Conservation (phyloP, 2,113 vertebrate genomes). For the Phylloscopus trochilus region DNA sequence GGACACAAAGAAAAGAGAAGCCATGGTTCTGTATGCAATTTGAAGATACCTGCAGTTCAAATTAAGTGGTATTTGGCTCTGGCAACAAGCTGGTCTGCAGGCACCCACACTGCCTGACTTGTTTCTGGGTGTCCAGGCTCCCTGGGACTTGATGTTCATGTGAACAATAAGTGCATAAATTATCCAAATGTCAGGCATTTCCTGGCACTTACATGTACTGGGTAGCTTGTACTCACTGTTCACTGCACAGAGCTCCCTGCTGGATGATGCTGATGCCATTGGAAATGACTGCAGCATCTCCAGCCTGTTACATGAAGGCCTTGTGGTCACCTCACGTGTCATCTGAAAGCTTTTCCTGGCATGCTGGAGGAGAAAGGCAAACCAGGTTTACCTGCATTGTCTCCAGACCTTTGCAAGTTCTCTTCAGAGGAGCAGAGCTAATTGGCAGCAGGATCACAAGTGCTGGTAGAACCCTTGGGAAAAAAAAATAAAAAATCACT, state of each 20-base stretch:
- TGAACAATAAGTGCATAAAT: not conserved
- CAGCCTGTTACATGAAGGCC: not conserved
- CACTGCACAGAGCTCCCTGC: not conserved
- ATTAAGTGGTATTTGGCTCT: not conserved
- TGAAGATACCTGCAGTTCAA: not conserved
- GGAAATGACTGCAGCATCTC: not conserved
- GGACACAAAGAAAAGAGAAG: not conserved
- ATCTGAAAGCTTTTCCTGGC: not conserved
- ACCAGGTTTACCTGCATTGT: not conserved
- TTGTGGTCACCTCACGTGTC: not conserved
- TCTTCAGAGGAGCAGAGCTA: not conserved
- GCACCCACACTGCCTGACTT: not conserved
- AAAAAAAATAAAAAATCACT: not conserved
- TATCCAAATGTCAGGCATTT: not conserved
- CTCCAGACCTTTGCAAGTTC: not conserved
- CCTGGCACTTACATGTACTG: not conserved
- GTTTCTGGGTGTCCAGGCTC: not conserved
- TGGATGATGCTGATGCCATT: not conserved
- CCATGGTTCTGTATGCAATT: not conserved
- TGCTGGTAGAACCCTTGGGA: not conserved
- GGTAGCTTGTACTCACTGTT: not conserved
- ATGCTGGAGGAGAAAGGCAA: not conserved
- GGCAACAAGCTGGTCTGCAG: not conserved
- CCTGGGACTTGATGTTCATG: not conserved
- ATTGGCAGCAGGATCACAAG: not conserved